Conservation (phyloP, 53 echinoderm and acorn worm genomes). For the Astropecten irregularis region DNA sequence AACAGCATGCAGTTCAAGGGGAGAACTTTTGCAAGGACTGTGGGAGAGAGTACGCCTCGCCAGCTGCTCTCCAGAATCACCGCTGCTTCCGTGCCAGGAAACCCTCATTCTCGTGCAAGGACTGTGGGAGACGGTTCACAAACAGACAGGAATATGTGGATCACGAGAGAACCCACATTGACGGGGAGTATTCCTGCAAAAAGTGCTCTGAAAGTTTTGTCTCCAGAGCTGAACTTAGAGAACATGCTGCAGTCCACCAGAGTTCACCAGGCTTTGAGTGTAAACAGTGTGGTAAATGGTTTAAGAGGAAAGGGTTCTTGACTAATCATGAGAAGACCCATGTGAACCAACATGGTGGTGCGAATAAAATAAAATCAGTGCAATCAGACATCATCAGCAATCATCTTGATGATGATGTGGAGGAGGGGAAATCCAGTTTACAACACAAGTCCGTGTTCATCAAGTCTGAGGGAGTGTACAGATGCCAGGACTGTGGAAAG, state of each 20-base stretch:
- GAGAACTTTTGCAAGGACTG: slow-evolving; percentile 34
- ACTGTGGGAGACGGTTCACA: slow-evolving; percentile 21
- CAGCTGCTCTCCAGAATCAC: slow-evolving; percentile 22
- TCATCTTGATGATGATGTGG: not conserved
- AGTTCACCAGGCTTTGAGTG: slow-evolving; percentile 13
- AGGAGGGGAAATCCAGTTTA: not conserved
- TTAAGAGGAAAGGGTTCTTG: slow-evolving; percentile 31
- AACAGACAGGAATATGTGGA: slow-evolving; percentile 19
- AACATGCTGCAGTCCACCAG: slow-evolving; percentile 27
- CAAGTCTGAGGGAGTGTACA: slow-evolving; percentile 18
- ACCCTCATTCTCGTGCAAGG: slow-evolving; percentile 16
- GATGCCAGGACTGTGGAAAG: slow-evolving; percentile 44
- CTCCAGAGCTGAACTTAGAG: slow-evolving; percentile 5
- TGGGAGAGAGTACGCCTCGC: slow-evolving; percentile 11
- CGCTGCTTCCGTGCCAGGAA: slow-evolving; percentile 38
- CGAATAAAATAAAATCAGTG: not conserved
- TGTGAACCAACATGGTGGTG: not conserved
- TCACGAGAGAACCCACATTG: slow-evolving; percentile 18
- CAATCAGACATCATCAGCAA: not conserved
- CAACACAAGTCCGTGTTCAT: slow-evolving; percentile 21
- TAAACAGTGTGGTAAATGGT: slow-evolving; percentile 14
- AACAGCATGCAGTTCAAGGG: not conserved
- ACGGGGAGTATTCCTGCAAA: slow-evolving; percentile 9
- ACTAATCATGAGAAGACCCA: slow-evolving; percentile 32
- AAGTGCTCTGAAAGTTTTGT: not conserved